Percentiles rank a stretch among this genome's conserved stretches.
Conservation (phyloP, 92 coral and sea anemone species). For the Heliopora coerulea region DNA sequence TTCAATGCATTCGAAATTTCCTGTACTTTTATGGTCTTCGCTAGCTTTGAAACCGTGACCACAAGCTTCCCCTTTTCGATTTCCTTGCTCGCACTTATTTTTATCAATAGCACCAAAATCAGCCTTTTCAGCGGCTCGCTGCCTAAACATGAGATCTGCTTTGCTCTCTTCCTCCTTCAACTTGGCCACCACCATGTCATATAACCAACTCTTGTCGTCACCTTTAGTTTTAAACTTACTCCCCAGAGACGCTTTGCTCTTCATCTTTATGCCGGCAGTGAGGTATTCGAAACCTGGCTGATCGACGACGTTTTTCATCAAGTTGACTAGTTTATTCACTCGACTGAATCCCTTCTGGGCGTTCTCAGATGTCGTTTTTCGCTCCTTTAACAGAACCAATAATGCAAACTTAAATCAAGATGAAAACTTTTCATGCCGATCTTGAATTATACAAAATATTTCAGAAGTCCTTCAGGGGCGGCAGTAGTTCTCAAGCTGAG, state of each 20-base stretch:
- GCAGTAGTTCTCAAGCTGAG: no score
- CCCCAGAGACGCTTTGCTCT: background rate
- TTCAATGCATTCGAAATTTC: background rate
- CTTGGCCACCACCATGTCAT: conserved; percentile 13
- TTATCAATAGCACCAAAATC: background rate
- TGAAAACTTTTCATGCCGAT: no score
- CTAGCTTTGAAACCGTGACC: background rate
- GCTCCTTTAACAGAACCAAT: background rate
- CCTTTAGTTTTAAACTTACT: conserved; percentile 6
- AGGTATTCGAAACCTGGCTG: conserved; percentile 37
- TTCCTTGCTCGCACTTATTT: background rate
- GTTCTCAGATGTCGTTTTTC: background rate
- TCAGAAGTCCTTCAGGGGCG: no score
- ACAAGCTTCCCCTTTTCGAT: background rate
- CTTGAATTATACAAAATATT: no score
- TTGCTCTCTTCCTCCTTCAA: background rate
- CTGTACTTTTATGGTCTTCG: background rate
- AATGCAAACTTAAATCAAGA: no score
- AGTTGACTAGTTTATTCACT: conserved; percentile 17
- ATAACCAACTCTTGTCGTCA: conserved; percentile 17
- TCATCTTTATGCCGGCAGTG: background rate
- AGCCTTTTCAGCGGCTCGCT: conserved; percentile 6
- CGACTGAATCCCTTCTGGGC: background rate
- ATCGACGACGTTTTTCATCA: conserved; percentile 23
- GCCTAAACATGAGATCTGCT: background rate